Percentiles rank a stretch among this genome's conserved stretches.
phyloP scores from a whole-genome alignment of 1,140 invertebrate genomes.

The Tetraneura akinire region DNA sequence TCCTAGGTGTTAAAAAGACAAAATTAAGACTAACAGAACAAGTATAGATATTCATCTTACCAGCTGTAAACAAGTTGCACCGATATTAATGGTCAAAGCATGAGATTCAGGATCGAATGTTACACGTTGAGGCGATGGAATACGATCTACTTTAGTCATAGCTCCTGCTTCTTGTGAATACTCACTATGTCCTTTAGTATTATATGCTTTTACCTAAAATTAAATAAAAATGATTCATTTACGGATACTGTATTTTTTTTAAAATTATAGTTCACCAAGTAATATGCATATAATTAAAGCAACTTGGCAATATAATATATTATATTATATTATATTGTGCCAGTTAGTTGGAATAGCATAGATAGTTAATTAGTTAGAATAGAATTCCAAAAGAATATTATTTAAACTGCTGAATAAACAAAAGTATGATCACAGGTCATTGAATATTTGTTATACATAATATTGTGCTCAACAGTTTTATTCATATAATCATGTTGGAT shows the following conservation, averaged over 20 bases:
- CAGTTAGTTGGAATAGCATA: too few relatives aligned
- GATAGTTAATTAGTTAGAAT: too few relatives aligned
- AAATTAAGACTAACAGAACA: neutral
- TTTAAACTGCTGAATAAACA: too few relatives aligned
- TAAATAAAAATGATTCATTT: constrained; percentile 41
- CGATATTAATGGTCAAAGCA: constrained; percentile 74
- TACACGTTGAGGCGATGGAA: constrained; percentile 77
- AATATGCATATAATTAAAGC: neutral
- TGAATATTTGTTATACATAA: too few relatives aligned
- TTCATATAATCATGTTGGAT: neutral
- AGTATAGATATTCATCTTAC: constrained; percentile 57
- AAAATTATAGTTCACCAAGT: neutral
- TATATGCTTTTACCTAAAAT: constrained; percentile 77
- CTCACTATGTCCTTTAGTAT: constrained; percentile 80
- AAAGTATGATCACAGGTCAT: too few relatives aligned
- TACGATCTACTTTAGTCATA: constrained; percentile 80
- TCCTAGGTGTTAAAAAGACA: neutral
- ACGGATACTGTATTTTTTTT: neutral
- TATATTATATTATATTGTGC: too few relatives aligned
- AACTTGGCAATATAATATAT: neutral
- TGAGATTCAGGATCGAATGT: constrained; percentile 77
- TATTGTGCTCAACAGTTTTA: neutral
- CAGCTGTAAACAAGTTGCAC: constrained; percentile 72
- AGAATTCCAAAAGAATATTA: neutral
- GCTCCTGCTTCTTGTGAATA: constrained; percentile 79